These are phyloP conservation scores for Sigmodon hispidus DNA, from an alignment of 2,113 vertebrate genomes.

Conservation along the genomic window DNA sequence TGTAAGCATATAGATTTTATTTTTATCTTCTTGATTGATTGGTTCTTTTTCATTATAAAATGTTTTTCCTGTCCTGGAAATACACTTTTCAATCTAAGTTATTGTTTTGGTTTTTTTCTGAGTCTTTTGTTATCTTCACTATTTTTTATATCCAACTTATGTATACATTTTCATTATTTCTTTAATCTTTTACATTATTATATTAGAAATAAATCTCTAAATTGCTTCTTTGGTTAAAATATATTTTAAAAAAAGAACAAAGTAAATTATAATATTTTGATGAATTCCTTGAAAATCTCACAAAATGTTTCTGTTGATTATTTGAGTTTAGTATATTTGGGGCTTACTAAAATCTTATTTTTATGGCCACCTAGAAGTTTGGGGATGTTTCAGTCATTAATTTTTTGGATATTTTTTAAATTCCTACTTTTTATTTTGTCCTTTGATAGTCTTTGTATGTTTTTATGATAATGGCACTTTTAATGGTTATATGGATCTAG, in stretches of 20 bases:
- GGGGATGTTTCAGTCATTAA: not conserved
- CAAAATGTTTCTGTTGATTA: not conserved
- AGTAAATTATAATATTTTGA: not conserved
- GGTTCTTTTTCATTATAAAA: not conserved
- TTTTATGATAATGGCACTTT: not conserved
- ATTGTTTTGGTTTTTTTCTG: not conserved
- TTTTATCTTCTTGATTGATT: not conserved
- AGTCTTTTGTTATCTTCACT: not conserved
- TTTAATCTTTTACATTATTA: not conserved
- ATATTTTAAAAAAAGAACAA: not conserved
- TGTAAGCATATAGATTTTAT: not conserved
- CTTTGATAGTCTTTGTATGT: not conserved
- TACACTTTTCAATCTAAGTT: not conserved
- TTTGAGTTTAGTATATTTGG: not conserved
- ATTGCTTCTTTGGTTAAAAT: not conserved
- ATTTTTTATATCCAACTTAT: not conserved
- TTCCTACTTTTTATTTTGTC: not conserved
- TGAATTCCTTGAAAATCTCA: not conserved
- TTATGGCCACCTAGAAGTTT: not conserved
- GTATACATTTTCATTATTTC: not conserved
- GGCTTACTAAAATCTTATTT: not conserved
- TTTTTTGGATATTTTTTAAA: not conserved
- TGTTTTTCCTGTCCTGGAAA: not conserved
- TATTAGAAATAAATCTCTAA: not conserved
- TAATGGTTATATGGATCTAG: not conserved